Conservation (phyloP, 2,797 vertebrate genomes). For the Tauraco hartlaubi region DNA sequence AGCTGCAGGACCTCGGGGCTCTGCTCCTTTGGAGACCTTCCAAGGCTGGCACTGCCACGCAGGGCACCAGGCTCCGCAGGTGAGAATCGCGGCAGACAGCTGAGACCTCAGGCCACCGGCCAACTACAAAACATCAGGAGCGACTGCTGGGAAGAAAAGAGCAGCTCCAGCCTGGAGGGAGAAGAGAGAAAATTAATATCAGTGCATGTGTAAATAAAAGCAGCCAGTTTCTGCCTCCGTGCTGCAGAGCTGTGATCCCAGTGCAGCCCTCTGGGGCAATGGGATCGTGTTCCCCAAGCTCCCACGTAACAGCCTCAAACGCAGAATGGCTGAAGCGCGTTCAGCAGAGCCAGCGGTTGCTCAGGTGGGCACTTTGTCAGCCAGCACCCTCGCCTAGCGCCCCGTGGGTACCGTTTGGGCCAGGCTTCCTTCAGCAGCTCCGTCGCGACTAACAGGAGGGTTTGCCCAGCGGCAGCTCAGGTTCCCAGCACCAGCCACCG, state of each 20-base stretch:
- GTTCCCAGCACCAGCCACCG: fast-evolving
- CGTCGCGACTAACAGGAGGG: neutral
- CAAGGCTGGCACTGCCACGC: neutral
- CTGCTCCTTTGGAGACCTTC: neutral
- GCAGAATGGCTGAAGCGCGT: fast-evolving
- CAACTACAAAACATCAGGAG: neutral
- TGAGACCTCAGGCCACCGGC: neutral
- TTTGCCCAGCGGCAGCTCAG: neutral
- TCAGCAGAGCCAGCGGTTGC: neutral
- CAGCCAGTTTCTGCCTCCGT: neutral
- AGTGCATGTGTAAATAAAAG: neutral
- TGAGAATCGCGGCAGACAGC: neutral
- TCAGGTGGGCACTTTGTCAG: neutral
- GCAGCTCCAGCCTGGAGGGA: neutral
- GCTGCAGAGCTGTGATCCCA: neutral
- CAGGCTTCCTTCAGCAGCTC: neutral
- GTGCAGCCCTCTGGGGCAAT: neutral
- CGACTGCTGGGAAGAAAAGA: neutral
- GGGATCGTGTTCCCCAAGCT: neutral
- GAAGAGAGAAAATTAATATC: neutral
- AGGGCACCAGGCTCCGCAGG: neutral
- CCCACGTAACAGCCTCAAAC: fast-evolving
- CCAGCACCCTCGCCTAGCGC: neutral
- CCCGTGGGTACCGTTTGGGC: fast-evolving
- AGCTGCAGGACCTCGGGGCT: neutral